A percentile compares a stretch with the other conserved stretches of the same genome.
Conservation (phyloP, 2,113 vertebrate species). For the Phainopepla nitens region DNA sequence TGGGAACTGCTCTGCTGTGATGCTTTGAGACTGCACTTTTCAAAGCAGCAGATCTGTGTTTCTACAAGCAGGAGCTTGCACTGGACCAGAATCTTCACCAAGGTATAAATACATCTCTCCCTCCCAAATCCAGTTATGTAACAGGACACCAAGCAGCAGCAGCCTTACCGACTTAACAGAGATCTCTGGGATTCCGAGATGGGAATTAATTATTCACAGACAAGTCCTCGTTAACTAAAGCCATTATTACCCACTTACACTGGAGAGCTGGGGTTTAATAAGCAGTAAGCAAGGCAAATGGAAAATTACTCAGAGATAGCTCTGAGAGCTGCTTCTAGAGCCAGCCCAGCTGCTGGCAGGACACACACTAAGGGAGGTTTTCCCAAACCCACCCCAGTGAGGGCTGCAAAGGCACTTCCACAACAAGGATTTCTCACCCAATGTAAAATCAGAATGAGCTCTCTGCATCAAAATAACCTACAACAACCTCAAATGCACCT, state of each 20-base stretch:
- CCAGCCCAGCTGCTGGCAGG: not conserved
- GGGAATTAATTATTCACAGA: not conserved
- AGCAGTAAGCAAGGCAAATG: not conserved
- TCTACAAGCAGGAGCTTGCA: not conserved
- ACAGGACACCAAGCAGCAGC: not conserved
- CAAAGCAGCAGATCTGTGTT: not conserved
- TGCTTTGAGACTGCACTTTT: not conserved
- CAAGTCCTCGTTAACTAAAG: not conserved
- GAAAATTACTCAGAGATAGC: not conserved
- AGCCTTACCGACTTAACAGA: rapidly evolving
- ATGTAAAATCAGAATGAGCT: not conserved
- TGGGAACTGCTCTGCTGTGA: not conserved
- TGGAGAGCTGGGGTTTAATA: not conserved
- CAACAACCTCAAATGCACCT: not conserved
- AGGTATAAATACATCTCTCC: not conserved
- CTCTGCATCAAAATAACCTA: not conserved
- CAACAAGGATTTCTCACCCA: not conserved
- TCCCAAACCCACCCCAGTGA: not conserved
- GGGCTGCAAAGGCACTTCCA: not conserved
- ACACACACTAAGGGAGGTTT: rapidly evolving
- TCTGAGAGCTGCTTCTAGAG: not conserved
- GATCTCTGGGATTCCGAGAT: not conserved
- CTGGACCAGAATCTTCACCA: not conserved
- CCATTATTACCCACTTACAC: not conserved
- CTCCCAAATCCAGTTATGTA: not conserved